A percentile compares a stretch with the other conserved stretches of the same genome.
Evolutionary conservation across 2,113 vertebrate genomes (phyloP).

Genomic region (Varanus komodoensis): DNA sequence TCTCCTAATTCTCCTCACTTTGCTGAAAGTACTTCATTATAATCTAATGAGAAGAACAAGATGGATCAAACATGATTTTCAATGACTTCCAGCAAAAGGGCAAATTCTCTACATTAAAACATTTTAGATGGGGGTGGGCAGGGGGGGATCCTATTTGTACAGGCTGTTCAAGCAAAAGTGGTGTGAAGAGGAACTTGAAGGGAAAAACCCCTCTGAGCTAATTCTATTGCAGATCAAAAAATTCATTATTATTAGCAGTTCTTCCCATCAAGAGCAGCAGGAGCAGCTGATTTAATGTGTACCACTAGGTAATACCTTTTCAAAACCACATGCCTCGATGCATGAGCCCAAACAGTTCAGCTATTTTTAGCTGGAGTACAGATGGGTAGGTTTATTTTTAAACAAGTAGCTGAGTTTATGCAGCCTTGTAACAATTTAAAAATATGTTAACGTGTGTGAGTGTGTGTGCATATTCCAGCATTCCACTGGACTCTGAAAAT

Average conservation of each 20-base stretch:
- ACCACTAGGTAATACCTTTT: background rate
- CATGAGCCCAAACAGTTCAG: conserved; percentile 13
- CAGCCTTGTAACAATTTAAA: background rate
- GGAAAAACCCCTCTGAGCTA: background rate
- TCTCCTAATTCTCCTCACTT: accelerated
- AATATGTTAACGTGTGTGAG: background rate
- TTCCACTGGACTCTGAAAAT: background rate
- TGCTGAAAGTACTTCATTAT: background rate
- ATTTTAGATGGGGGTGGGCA: background rate
- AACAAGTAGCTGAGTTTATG: background rate
- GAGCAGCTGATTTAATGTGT: background rate
- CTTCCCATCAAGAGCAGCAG: conserved; percentile 5
- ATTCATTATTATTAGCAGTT: background rate
- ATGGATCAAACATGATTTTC: background rate
- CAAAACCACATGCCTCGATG: background rate
- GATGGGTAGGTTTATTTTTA: background rate
- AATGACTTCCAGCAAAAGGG: background rate
- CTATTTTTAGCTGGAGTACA: conserved; percentile 4
- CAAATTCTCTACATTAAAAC: conserved; percentile 19
- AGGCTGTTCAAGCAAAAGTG: background rate
- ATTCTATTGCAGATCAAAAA: background rate
- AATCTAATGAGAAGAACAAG: background rate
- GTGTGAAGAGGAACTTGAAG: background rate
- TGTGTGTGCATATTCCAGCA: background rate
- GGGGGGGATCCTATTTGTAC: background rate